phyloP scores from a whole-genome alignment of 2,888 invertebrate genomes.

The Microdon myrmicae region DNA sequence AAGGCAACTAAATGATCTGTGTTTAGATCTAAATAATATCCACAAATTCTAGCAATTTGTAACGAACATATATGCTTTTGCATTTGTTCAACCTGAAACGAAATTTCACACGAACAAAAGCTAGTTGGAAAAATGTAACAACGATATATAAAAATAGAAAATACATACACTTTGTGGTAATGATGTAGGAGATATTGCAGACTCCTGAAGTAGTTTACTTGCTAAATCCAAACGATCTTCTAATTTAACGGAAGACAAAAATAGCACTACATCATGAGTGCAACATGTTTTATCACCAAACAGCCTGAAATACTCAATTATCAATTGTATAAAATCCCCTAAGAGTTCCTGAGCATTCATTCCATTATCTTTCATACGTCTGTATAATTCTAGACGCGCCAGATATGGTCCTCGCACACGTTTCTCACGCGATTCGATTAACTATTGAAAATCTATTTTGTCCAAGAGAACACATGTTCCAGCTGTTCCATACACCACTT shows the following conservation, averaged over 20 bases:
- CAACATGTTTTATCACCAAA: conserved; percentile 91
- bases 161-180: conserved; percentile 73
- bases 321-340: conserved; percentile 75
- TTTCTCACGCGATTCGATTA: conserved; percentile 69
- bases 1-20: conserved; percentile 70
- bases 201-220: conserved; percentile 72
- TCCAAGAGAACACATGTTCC: too few species aligned
- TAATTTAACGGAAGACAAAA: conserved; percentile 73
- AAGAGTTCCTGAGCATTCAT: conserved; percentile 70
- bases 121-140: background rate
- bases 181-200: conserved; percentile 73
- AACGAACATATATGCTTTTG: conserved; percentile 84
- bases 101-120: conserved; percentile 5
- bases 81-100: conserved; percentile 76
- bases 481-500: too few species aligned
- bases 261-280: conserved; percentile 83
- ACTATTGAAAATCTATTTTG: conserved; percentile 57
- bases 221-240: conserved; percentile 72
- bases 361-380: conserved; percentile 70
- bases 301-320: conserved; percentile 79
- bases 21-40: conserved; percentile 72
- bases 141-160: background rate
- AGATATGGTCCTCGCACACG: conserved; percentile 83
- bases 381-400: conserved; percentile 82
- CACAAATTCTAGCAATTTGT: conserved; percentile 79